Conservation (phyloP, 2,888 invertebrate genomes). For the Auanema sp. region DNA sequence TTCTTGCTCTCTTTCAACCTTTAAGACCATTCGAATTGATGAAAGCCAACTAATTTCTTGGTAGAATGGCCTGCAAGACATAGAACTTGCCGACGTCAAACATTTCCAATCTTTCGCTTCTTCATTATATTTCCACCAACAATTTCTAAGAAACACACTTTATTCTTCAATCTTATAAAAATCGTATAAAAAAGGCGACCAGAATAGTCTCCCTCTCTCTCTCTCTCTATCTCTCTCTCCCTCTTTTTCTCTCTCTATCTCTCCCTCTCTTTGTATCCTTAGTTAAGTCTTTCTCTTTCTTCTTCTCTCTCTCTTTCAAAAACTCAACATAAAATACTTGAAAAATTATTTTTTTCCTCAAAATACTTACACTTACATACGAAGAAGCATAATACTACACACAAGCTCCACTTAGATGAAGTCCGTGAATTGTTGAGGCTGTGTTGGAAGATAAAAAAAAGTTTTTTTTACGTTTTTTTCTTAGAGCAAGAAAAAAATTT, state of each 20-base stretch:
- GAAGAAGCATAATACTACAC: too few relatives aligned
- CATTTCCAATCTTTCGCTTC: too few relatives aligned
- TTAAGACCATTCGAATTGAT: too few relatives aligned
- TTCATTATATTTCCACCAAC: too few relatives aligned
- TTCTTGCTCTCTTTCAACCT: too few relatives aligned
- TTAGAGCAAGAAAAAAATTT: neutral
- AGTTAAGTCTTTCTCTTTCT: conserved; percentile 1
- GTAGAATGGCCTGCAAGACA: too few relatives aligned
- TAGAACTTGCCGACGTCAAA: too few relatives aligned
- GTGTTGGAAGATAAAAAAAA: neutral
- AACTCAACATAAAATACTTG: neutral
- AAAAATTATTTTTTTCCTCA: conserved; percentile 6
- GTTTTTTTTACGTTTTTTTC: neutral
- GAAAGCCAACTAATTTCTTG: too few relatives aligned
- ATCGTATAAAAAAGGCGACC: too few relatives aligned
- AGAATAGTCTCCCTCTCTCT: conserved; percentile 1
- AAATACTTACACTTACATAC: neutral
- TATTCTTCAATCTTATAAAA: too few relatives aligned
- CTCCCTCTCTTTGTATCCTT: conserved; percentile 2
- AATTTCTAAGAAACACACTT: too few relatives aligned
- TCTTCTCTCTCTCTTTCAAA: neutral
- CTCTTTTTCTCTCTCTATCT: conserved; percentile 12
- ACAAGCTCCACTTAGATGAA: too few relatives aligned
- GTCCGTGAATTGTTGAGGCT: neutral
- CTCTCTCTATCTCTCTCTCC: conserved; percentile 6